Evolutionary conservation across 2,113 vertebrate species (phyloP).

Genomic region (Pomatostomus ruficeps): DNA sequence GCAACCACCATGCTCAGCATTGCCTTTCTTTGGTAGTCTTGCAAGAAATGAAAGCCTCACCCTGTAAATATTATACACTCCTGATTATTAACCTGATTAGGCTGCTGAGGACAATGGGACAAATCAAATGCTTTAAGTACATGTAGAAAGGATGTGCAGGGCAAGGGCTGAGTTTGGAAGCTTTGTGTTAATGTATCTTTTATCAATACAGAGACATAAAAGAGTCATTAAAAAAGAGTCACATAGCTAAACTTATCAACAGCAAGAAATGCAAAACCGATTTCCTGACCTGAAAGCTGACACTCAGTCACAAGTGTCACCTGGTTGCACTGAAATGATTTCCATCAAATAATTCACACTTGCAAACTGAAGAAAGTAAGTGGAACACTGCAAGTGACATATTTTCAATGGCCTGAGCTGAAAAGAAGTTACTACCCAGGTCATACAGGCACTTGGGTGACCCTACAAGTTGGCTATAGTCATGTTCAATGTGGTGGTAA

Average conservation of each 20-base stretch:
- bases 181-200: not conserved
- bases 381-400: not conserved
- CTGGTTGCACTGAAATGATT: not conserved
- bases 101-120: not conserved
- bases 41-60: not conserved
- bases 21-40: not conserved
- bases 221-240: not conserved
- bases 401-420: not conserved
- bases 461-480: not conserved
- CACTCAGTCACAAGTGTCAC: not conserved
- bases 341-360: not conserved
- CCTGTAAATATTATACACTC: not conserved
- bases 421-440: not conserved
- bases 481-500: not conserved
- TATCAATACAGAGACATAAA: not conserved
- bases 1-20: not conserved
- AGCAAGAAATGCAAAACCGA: not conserved
- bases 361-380: not conserved
- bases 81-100: not conserved
- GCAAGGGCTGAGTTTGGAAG: not conserved
- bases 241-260: not conserved
- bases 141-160: not conserved
- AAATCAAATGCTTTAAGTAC: not conserved
- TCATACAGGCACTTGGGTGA: not conserved
- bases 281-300: not conserved